Conservation (phyloP, 2,113 vertebrate genomes). For the Carollia perspicillata region DNA sequence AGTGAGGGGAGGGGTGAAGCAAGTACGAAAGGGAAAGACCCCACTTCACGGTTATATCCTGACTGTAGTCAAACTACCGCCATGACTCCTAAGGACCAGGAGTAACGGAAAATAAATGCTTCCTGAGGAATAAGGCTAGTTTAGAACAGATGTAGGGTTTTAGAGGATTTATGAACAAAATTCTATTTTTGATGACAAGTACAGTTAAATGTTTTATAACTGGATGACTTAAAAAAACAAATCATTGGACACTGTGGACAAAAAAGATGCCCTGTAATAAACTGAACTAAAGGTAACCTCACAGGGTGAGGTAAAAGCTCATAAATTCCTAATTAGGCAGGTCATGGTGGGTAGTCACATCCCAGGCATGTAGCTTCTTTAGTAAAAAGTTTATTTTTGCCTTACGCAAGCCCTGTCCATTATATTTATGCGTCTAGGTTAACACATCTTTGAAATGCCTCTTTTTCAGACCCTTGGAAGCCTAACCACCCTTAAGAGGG, state of each 20-base stretch:
- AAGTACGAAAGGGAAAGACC: neutral
- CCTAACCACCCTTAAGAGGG: neutral
- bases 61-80: neutral
- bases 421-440: neutral
- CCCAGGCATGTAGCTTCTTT: no score
- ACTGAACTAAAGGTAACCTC: neutral
- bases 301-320: no score
- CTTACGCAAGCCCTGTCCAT: no score
- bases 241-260: neutral
- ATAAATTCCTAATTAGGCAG: no score
- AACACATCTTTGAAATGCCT: neutral
- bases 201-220: conserved; percentile 42
- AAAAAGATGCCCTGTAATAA: neutral
- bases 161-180: conserved; percentile 20
- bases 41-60: neutral
- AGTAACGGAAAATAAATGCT: conserved; percentile 4
- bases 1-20: neutral
- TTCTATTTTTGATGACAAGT: neutral
- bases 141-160: neutral
- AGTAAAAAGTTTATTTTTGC: no score
- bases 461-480: neutral
- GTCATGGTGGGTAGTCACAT: no score
- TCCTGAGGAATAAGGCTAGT: neutral
- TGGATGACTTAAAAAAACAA: conserved; percentile 25
- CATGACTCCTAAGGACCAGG: neutral